phyloP scores from a whole-genome alignment of 2,113 vertebrate species.

The Semnornis frantzii region DNA sequence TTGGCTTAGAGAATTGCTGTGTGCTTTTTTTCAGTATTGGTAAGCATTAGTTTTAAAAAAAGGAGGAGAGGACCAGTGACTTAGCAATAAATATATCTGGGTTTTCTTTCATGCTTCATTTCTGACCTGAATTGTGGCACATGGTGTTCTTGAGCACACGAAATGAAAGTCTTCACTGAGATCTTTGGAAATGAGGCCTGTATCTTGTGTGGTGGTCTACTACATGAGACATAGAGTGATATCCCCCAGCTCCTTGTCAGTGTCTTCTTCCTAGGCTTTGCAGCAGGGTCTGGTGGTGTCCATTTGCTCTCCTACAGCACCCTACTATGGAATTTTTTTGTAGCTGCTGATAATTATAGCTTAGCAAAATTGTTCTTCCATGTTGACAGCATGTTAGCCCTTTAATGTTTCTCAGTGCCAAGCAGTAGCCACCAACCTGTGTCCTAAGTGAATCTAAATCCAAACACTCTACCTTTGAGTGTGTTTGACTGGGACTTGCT shows the following conservation, averaged over 20 bases:
- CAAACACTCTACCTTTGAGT: neutral
- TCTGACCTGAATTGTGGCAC: neutral
- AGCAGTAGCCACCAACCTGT: neutral
- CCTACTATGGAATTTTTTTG: neutral
- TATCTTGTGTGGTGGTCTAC: neutral
- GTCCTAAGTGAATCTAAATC: neutral
- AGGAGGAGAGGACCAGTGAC: neutral
- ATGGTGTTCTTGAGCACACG: neutral
- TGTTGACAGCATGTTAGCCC: neutral
- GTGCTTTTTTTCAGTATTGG: neutral
- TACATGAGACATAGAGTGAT: fast-evolving
- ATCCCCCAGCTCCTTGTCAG: neutral
- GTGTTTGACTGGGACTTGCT: neutral
- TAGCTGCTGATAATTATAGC: neutral
- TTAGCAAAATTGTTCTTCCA: neutral
- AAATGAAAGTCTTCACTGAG: neutral
- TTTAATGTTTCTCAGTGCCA: neutral
- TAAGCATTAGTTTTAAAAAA: neutral
- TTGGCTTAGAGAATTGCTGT: neutral
- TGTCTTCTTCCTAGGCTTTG: neutral
- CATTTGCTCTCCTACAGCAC: neutral
- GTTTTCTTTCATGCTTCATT: neutral
- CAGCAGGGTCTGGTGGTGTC: neutral
- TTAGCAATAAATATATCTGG: neutral
- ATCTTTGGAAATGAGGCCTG: neutral